Evolutionary conservation across 2,888 invertebrate species (phyloP), one percentile per base, ranked within the genome.

Genomic region (Thelaira solivaga): DNA sequence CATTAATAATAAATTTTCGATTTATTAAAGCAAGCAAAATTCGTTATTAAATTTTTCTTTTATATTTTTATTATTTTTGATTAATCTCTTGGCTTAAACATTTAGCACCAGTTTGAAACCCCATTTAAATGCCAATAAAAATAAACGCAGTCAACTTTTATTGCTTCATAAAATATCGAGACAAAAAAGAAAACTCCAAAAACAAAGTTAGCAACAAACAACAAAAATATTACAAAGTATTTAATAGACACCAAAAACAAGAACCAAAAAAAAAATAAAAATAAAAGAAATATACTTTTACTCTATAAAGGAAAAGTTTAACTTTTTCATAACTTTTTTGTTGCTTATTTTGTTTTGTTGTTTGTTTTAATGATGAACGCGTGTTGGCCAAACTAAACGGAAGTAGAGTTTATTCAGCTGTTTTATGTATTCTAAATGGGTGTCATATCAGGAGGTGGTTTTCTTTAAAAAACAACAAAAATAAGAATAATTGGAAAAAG

Each of bases 61-160:
- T n/a, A 36, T n/a, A 36, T 36, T 36, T 5, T 36, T 13, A 11
- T 10, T 34, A n/a, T 34, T 36, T 64, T 69, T 74, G 64, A 78
- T 78, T 69, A 74, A 78, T 78, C 69, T 67, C 65, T 74, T 78
- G 74, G 53, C 41, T 69, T 39, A 13, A 71, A 71, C 65, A 49
- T 78, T 74, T 71, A 74, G 65, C 78, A 65, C 65, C 78, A 74
- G 69, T 78, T 78, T 74, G 78, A 67, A 78, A 78, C 69, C 31
- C 69, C 78, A 78, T 78, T 78, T 74, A 71, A 69, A 74, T 55
- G 61, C 53, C 74, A 78, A 78, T 78, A 78, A 78, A 74, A 78
- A 74, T 69, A 74, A 74, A 74, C 55, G 74, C 39, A 65, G 73
- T 78, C 74, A 78, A 61, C 61, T 78, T 74, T 78, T 78, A 78